Evolutionary conservation across 2,113 vertebrate genomes (phyloP).

Genomic region (Eolophus roseicapilla): DNA sequence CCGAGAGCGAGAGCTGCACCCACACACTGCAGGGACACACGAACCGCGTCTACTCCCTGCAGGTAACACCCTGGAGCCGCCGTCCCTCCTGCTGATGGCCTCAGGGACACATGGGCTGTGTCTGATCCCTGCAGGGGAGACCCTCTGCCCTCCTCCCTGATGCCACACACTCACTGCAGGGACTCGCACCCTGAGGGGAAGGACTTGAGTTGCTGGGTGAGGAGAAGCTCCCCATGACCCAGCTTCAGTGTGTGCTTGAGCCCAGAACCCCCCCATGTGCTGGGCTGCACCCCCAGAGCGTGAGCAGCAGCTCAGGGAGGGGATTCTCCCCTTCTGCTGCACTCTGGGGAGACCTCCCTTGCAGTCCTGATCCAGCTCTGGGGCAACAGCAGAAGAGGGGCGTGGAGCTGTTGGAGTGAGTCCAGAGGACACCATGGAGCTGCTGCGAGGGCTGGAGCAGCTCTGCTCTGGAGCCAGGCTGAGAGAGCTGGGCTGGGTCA

Average conservation of each 20-base stretch:
- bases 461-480: too few relatives aligned
- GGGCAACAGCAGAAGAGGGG: too few relatives aligned
- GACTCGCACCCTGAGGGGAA: background rate
- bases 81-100: too few relatives aligned
- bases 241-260: background rate
- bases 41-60: constrained; percentile 66
- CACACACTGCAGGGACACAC: constrained; percentile 71
- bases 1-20: constrained; percentile 68
- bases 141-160: background rate
- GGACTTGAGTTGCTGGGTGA: background rate
- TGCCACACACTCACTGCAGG: too few relatives aligned
- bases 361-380: too few relatives aligned
- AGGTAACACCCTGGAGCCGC: background rate
- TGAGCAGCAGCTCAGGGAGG: background rate
- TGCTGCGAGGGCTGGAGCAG: too few relatives aligned
- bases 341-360: too few relatives aligned
- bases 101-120: background rate
- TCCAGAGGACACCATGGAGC: too few relatives aligned
- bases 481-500: too few relatives aligned
- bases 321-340: background rate
- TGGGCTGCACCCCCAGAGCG: background rate
- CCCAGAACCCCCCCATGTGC: background rate
- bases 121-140: background rate
- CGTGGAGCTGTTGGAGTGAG: too few relatives aligned
- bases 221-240: background rate